Percentiles rank a stretch among this genome's conserved stretches.
These are phyloP conservation scores for Drosophila setifemur DNA, from an alignment of 1,140 invertebrate genomes.

Conservation along the genomic window DNA sequence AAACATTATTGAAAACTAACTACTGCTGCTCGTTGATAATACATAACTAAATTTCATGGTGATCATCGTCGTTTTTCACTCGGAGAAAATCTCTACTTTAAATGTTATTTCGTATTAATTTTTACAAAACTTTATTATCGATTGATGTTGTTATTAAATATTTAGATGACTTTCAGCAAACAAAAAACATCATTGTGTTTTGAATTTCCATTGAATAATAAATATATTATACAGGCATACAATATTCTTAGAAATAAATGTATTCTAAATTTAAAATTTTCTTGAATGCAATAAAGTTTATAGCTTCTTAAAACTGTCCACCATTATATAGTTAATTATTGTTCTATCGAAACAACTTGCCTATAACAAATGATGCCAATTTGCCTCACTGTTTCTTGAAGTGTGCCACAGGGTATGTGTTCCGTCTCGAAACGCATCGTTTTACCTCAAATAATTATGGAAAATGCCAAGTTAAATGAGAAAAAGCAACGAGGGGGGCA, in stretches of 20 bases:
- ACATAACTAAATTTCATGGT: constrained; percentile 59
- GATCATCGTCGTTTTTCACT: constrained; percentile 17
- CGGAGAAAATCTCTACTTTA: background rate
- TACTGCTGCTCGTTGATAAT: constrained; percentile 71
- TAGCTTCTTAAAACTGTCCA: too few species aligned
- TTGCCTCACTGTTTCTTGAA: background rate
- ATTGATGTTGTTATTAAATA: too few species aligned
- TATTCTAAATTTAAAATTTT: too few species aligned
- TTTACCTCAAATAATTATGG: constrained; percentile 75
- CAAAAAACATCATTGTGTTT: too few species aligned
- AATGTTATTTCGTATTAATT: too few species aligned
- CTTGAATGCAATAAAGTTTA: too few species aligned
- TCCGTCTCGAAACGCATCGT: constrained; percentile 63
- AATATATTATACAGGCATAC: too few species aligned
- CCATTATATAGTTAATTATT: too few species aligned
- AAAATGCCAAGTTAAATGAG: constrained; percentile 59
- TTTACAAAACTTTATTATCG: too few species aligned
- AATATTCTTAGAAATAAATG: too few species aligned
- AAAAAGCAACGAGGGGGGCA: constrained; percentile 20
- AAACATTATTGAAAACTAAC: constrained; percentile 69
- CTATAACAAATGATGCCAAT: background rate
- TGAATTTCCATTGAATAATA: too few species aligned
- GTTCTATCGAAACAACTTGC: background rate
- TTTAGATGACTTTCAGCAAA: too few species aligned
- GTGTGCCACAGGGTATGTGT: constrained; percentile 55